phyloP scores from a whole-genome alignment of 2,797 vertebrate genomes.

The Myotis vivesi region DNA sequence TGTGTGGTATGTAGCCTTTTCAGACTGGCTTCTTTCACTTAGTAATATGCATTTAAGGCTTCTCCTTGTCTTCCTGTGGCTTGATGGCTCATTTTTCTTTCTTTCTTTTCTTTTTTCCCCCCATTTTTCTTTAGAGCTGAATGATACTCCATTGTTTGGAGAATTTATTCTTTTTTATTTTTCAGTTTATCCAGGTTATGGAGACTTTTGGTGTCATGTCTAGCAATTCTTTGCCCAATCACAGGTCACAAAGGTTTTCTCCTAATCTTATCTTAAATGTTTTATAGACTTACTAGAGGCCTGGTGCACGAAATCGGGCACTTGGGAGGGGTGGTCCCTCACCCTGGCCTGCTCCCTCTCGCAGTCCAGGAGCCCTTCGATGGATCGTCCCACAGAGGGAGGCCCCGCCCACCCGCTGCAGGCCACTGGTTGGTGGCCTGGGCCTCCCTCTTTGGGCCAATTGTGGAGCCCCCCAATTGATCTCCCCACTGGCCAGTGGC shows the following conservation, averaged over 20 bases:
- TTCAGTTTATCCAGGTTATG: neutral
- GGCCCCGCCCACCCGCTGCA: too few relatives aligned
- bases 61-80: neutral
- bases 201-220: neutral
- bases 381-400: too few relatives aligned
- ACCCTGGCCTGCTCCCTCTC: too few relatives aligned
- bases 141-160: conserved; percentile 8
- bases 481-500: too few relatives aligned
- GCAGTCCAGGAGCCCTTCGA: too few relatives aligned
- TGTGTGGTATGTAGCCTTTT: neutral
- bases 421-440: too few relatives aligned
- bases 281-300: neutral
- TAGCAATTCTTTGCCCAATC: neutral
- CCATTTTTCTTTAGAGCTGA: neutral
- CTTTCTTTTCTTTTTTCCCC: neutral
- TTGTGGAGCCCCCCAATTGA: too few relatives aligned
- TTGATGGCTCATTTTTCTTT: neutral
- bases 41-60: neutral
- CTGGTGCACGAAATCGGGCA: too few relatives aligned
- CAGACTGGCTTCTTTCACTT: neutral
- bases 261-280: neutral
- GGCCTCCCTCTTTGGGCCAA: too few relatives aligned
- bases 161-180: neutral
- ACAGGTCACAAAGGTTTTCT: neutral
- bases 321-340: too few relatives aligned